Base-by-base conservation (phyloP, 2,888 invertebrate genomes). In the Calameuta idolon region DNA sequence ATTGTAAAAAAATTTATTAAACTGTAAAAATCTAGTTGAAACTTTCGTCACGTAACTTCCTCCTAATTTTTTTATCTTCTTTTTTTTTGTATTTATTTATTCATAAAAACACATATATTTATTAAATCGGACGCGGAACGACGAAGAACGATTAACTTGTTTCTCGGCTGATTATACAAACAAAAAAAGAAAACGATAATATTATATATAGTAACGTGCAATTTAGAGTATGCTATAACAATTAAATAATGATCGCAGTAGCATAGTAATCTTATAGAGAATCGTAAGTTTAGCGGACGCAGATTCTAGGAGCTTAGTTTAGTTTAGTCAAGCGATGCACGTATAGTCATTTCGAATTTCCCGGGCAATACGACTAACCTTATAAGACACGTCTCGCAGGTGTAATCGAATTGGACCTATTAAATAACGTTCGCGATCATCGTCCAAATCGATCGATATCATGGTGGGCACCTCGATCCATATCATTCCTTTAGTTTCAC, bases 211-310 rank as follows among this genome's bases (percentile, higher is more conserved):
- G 75, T 33, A 33, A 75, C 75, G 77, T 77, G 77, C 75, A 75
- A 75, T 75, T 37, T 75, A 77, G 77, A 33, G 5, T 34, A 31
- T 68, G 23, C 55, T 55, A 75, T 40, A 15, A 75, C n/a, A 74
- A 23, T 55, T 55, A 55, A 55, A 55, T 55, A 69, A 77, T 30
- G 40, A 77, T 77, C 77, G 77, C 77, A 31, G 77, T 77, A 77
- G 69, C 23, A 33, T 77, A 77, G 69, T 69, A 30, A 75, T 74
- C 69, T 15, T 40, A 37, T 71, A 69, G 74, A 77, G 37, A 55
- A 77, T 69, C 55, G 77, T 77, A 69, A 69, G 34, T 69, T 15
- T 75, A 77, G 77, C 34, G 69, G 40, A 75, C 75, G 75, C 75
- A 69, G n/a, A 77, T 75, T 77, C 40, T 71, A 71, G 71, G 30